Conservation (phyloP, 2,113 vertebrate genomes). For the human region DNA sequence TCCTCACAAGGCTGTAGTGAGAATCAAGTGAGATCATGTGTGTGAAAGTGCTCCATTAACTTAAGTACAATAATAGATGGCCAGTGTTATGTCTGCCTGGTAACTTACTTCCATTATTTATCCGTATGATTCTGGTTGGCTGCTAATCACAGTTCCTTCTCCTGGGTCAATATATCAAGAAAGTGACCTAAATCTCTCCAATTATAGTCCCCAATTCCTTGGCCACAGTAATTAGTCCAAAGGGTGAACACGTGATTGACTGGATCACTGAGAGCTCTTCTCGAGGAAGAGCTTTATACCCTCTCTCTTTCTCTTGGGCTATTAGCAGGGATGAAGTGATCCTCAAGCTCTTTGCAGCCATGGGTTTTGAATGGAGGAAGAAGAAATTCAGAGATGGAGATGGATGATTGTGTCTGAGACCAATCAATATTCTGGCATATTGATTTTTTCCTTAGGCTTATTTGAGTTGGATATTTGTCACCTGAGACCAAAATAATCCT, state of each 20-base stretch:
- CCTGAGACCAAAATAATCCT: constrained; percentile 28
- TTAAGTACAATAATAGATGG: background rate
- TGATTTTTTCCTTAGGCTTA: background rate
- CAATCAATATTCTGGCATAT: no score
- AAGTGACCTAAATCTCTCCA: background rate
- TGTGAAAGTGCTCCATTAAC: background rate
- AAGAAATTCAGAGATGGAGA: background rate
- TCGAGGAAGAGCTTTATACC: no score
- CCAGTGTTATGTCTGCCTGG: background rate
- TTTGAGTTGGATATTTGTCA: background rate
- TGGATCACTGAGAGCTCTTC: background rate
- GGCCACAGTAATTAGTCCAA: background rate
- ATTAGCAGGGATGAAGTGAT: background rate
- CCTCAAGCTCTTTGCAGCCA: background rate
- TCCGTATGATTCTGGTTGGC: background rate
- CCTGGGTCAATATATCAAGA: background rate
- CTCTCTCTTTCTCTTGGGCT: background rate
- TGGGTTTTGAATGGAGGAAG: background rate
- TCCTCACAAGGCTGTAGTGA: background rate
- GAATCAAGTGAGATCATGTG: background rate
- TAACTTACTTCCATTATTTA: background rate
- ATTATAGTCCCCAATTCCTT: background rate
- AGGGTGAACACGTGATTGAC: background rate
- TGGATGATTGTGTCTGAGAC: background rate
- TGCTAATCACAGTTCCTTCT: background rate